Evolutionary conservation across 2,797 vertebrate species (phyloP), one percentile per base, ranked within the genome.

Genomic region (Rhinogobio ventralis): DNA sequence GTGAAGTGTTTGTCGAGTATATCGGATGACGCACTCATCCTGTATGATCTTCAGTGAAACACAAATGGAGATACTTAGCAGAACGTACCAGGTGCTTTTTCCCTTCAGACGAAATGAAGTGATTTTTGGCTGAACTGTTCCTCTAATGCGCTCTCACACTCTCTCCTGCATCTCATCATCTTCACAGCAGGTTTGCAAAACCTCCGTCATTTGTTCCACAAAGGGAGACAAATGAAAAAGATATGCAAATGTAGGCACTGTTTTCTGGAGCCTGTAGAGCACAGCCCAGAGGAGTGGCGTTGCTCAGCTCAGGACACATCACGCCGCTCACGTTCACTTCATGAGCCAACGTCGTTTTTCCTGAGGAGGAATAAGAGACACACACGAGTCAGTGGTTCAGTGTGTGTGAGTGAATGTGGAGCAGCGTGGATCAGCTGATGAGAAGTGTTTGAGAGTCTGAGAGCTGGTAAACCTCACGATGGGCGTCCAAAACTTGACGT

Each of bases 181-280:
- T 51, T 79, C 77, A 66, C 77, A 67, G 77, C 77, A 51, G 62
- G 77, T 79, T 49, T 67, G 62, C 60, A 15, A 66, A 66, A 67
- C 60, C 77, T 79, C 25, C 19, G 11, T 79, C 77, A 79, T 67
- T 79, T 79, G 45, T 79, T 79, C 45, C 77, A 79, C 77, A 51
- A 79, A 67, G 77, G 62, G 77, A 51, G 60, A 79, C 77, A 51
- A 79, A 79, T 79, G 62, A 67, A 67, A 51, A 67, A 51, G 45
- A 67, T 79, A 79, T 79, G 77, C 45, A 79, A 67, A 79, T 79
- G 62, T 51, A 66, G 9, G 20, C 42, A 79, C 25, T 67, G 77
- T 67, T 51, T 79, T 5, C 45, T 79, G 77, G 62, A 79, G 77
- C 75, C 55, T 60, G 75, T 60, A 62, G 33, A 77, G 55, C 77